These are phyloP conservation scores for Sisor rabdophorus DNA, from an alignment of 2,113 vertebrate species.

Conservation along the genomic window DNA sequence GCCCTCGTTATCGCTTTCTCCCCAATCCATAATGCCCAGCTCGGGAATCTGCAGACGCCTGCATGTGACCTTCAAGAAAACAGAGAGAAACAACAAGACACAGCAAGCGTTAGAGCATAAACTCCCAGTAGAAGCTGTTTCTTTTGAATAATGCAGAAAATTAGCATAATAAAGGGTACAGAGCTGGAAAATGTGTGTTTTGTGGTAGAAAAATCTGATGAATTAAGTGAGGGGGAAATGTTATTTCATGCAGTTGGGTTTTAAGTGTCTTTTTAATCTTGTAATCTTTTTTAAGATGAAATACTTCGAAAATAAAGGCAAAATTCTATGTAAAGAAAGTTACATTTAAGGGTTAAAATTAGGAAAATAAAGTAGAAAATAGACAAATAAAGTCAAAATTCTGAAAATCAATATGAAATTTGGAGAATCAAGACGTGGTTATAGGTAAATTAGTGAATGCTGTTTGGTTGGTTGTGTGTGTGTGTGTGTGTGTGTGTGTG, in stretches of 20 bases:
- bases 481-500: too few species aligned
- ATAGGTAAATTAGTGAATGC: too few species aligned
- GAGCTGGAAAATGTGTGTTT: neutral
- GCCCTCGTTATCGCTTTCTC: slow-evolving; percentile 75
- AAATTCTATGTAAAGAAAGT: too few species aligned
- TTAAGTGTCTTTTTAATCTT: too few species aligned
- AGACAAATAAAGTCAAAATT: too few species aligned
- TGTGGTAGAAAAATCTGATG: neutral
- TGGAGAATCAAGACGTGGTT: too few species aligned
- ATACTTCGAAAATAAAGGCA: too few species aligned
- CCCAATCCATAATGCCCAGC: slow-evolving; percentile 82
- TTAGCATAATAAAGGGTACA: neutral
- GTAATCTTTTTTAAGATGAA: too few species aligned
- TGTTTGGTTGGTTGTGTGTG: too few species aligned
- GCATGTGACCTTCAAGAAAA: slow-evolving; percentile 76
- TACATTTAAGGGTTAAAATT: too few species aligned
- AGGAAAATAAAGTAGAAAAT: too few species aligned
- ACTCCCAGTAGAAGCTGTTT: slow-evolving; percentile 14
- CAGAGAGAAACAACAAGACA: slow-evolving; percentile 23
- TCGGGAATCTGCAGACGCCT: slow-evolving; percentile 68
- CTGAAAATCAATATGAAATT: too few species aligned
- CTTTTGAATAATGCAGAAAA: slow-evolving; percentile 12
- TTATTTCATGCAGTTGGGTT: neutral
- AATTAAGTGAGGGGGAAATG: neutral
- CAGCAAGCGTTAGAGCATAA: slow-evolving; percentile 14